Evolutionary conservation across 2,113 vertebrate genomes (phyloP), one percentile per base, ranked within the genome.

Genomic region (Bostrychus sinensis): DNA sequence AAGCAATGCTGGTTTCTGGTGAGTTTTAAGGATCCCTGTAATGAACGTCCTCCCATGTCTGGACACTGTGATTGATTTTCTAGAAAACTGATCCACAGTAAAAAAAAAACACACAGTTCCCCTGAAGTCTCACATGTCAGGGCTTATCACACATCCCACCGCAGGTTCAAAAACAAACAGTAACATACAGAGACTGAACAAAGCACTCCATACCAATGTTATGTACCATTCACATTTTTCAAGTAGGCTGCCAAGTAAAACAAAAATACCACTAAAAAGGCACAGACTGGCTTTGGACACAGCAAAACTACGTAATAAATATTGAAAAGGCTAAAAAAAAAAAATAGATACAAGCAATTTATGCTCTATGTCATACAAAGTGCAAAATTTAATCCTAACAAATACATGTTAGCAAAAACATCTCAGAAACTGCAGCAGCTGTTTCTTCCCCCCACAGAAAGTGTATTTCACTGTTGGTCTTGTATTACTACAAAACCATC

Each of bases 201-300:
- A 22, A 25, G 32, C 10, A 23, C 53, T 20, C 22, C 32, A 38
- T 32, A 55, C 42, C 19, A n/a, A 25, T 26, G 14, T 14, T 51
- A 53, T 14, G 66, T 69, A 77, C 72, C 69, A 17, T 36, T 54
- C 12, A 48, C 2, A 14, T n/a, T n/a, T 62, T 67, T 75, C 56
- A 80, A 85, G 73, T 66, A 70, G 17, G 77, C 28, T 53, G 57
- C 42, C 54, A 58, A 55, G 16, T 45, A 20, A 46, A 7, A 13
- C 2, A 48, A 25, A 20, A 68, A 1, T 0, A 17, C 22, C 46
- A 28, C 10, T 5, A 2, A 28, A 16, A 51, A 63, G 60, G 70
- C 67, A 56, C 68, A 38, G 17, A 68, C 56, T 70, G 70, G 57
- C 63, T 77, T 51, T n/a, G 23, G 41, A 43, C 12, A 14, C 12